A percentile compares a stretch with the other conserved stretches of the same genome.
These are phyloP conservation scores for Drosophila borealis DNA, from an alignment of 2,888 invertebrate genomes.

Conservation along the genomic window DNA sequence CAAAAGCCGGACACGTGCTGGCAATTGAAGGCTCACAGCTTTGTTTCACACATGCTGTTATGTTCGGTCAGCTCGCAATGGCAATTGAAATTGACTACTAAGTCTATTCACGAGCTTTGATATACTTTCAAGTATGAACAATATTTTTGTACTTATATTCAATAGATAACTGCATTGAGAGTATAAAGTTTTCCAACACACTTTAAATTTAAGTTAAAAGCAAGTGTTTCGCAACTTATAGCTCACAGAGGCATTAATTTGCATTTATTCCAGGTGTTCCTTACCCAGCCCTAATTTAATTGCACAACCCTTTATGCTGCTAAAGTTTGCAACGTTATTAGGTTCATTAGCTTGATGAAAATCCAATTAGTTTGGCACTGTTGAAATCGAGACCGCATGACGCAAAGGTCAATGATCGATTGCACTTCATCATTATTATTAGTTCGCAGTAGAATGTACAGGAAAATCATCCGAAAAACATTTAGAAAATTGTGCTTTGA, in stretches of 20 bases:
- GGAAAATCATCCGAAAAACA: not conserved
- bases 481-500: not conserved
- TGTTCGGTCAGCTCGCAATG: no score
- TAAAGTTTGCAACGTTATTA: slow-evolving; percentile 1
- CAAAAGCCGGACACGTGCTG: not conserved
- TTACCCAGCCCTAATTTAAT: not conserved
- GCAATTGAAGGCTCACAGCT: not conserved
- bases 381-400: not conserved
- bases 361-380: not conserved
- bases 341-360: slow-evolving; percentile 4
- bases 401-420: not conserved
- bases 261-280: not conserved
- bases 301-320: not conserved
- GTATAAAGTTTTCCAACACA: not conserved
- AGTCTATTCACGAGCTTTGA: no score
- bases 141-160: no score
- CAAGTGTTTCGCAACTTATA: not conserved
- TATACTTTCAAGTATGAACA: no score
- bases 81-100: no score
- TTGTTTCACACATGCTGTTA: not conserved
- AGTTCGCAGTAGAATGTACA: not conserved
- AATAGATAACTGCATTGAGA: not conserved
- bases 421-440: not conserved
- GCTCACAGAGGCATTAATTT: not conserved
- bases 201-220: not conserved